Evolutionary conservation across 1,140 invertebrate genomes (phyloP).

Genomic region (Zaprionus camerounensis): DNA sequence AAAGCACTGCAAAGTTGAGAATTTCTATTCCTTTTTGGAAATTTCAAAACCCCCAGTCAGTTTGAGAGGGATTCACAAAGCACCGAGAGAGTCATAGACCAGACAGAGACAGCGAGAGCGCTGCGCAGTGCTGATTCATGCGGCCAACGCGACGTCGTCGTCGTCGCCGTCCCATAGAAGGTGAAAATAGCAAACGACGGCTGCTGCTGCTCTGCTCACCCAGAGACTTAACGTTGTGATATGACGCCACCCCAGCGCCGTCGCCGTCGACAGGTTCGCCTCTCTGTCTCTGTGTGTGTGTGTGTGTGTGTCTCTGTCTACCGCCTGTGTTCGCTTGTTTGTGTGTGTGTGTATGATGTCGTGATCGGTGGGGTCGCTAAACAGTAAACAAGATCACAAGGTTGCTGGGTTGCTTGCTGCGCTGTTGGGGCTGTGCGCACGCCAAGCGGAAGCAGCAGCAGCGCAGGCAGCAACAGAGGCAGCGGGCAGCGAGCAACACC

Average conservation of each 20-base stretch:
- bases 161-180: conserved; percentile 64
- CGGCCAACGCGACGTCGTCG: conserved; percentile 69
- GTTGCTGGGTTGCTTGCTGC: conserved; percentile 35
- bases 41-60: conserved; percentile 65
- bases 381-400: conserved; percentile 83
- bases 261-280: conserved; percentile 68
- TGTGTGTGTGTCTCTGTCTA: conserved; percentile 1
- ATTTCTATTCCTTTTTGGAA: conserved; percentile 75
- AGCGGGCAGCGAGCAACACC: conserved; percentile 50
- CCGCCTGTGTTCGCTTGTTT: conserved; percentile 10
- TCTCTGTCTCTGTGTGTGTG: background rate
- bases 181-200: conserved; percentile 74
- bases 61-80: conserved; percentile 68
- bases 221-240: conserved; percentile 52
- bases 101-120: conserved; percentile 25
- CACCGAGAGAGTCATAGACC: conserved; percentile 31
- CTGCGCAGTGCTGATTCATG: conserved; percentile 67
- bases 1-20: conserved; percentile 53
- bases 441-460: conserved; percentile 77
- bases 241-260: conserved; percentile 77
- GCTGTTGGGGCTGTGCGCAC: conserved; percentile 68
- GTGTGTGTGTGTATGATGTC: conserved; percentile 43
- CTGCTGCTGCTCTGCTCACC: conserved; percentile 27
- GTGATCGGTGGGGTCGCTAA: conserved; percentile 73
- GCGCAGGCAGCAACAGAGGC: conserved; percentile 24